These are phyloP conservation scores for Halictus quadricinctus DNA, from an alignment of 2,888 invertebrate species.

Conservation along the genomic window DNA sequence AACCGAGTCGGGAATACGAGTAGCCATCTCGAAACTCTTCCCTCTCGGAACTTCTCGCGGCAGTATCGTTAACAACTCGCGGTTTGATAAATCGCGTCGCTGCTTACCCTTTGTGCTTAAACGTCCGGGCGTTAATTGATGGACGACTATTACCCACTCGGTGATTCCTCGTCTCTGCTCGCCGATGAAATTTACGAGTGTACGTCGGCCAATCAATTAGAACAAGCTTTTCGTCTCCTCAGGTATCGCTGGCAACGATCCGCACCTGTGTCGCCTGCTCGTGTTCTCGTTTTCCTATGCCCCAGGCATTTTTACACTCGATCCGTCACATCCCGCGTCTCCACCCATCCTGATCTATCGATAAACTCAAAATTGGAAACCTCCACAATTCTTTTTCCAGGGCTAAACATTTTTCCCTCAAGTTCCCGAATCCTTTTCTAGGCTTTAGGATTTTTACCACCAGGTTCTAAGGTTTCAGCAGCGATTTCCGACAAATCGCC, in stretches of 20 bases:
- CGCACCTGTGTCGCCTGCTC: neutral
- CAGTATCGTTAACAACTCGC: constrained; percentile 47
- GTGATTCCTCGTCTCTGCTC: neutral
- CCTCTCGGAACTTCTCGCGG: constrained; percentile 11
- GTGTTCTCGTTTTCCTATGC: neutral
- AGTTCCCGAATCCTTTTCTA: neutral
- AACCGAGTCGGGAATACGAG: constrained; percentile 51
- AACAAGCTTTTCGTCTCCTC: neutral
- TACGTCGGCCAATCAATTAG: constrained; percentile 3
- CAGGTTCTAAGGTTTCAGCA: too few species aligned
- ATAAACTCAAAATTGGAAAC: neutral
- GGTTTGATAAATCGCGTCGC: constrained; percentile 42
- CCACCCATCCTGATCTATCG: too few species aligned
- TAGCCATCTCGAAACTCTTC: constrained; percentile 41
- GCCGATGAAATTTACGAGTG: constrained; percentile 12
- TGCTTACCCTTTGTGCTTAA: neutral
- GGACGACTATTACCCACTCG: neutral
- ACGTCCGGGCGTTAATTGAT: constrained; percentile 29
- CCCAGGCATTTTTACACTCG: too few species aligned
- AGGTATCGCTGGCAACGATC: neutral
- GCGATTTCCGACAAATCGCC: too few species aligned
- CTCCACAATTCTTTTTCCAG: neutral
- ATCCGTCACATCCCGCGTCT: too few species aligned
- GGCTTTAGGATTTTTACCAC: too few species aligned
- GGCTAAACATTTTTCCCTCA: neutral